Conservation (phyloP, 2,888 invertebrate genomes). For the Standfussiana lucernea region DNA sequence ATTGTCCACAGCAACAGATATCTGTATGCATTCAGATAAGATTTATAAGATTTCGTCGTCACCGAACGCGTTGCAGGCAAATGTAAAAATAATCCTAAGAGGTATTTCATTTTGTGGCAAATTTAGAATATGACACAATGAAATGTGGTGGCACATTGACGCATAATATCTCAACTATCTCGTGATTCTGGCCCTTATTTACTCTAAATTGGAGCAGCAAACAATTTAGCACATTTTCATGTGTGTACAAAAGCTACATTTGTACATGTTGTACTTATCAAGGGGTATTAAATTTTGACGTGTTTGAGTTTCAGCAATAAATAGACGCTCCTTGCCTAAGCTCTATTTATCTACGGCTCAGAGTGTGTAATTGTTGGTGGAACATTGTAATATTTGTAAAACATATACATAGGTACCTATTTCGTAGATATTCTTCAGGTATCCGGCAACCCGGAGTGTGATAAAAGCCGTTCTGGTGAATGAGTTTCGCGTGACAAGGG, state of each 20-base stretch:
- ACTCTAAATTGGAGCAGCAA: constrained; percentile 1
- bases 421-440: constrained; percentile 16
- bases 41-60: neutral
- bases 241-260: constrained; percentile 21
- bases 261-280: constrained; percentile 24
- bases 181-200: constrained; percentile 15
- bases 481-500: constrained; percentile 68
- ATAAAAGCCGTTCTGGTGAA: constrained; percentile 48
- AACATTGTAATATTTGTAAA: neutral
- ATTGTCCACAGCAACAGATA: neutral
- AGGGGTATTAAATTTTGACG: constrained; percentile 42
- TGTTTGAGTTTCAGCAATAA: constrained; percentile 40
- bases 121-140: constrained; percentile 6
- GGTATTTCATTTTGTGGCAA: neutral
- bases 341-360: constrained; percentile 36
- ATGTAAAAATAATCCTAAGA: constrained; percentile 25
- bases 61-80: constrained; percentile 1
- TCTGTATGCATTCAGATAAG: neutral
- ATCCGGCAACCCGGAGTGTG: constrained; percentile 1
- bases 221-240: constrained; percentile 22
- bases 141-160: neutral
- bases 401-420: neutral
- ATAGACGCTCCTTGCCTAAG: constrained; percentile 38
- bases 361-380: constrained; percentile 28
- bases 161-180: constrained; percentile 7